Evolutionary conservation across 2,888 invertebrate genomes (phyloP).

Genomic region (Caenorhabditis sp.): DNA sequence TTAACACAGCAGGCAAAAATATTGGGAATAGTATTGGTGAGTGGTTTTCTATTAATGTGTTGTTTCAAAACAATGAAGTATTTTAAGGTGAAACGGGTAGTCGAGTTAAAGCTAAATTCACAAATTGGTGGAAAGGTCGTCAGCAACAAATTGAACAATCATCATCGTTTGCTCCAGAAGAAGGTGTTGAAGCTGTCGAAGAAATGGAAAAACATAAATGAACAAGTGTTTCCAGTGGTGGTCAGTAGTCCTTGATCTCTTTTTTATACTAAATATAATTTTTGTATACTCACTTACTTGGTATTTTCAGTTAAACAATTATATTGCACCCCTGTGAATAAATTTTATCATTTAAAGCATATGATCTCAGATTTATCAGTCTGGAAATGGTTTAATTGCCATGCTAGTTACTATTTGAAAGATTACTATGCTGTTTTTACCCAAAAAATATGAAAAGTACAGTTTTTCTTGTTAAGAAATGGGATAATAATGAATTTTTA

Average conservation of each 20-base stretch:
- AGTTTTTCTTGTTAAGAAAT: no score
- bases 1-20: constrained; percentile 62
- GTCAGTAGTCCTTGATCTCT: neutral
- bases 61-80: no score
- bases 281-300: neutral
- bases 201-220: constrained; percentile 2
- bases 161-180: neutral
- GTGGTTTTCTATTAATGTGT: neutral
- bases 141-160: neutral
- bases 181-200: constrained; percentile 29
- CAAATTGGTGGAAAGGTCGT: constrained; percentile 58
- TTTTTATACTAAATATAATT: neutral
- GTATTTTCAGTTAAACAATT: constrained; percentile 5
- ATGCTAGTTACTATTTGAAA: no score
- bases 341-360: neutral
- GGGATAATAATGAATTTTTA: no score
- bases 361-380: no score
- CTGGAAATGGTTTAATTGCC: no score
- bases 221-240: no score
- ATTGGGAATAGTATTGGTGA: constrained; percentile 42
- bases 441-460: no score
- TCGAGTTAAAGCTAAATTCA: constrained; percentile 55
- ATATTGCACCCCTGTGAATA: constrained; percentile 3
- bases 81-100: constrained; percentile 53
- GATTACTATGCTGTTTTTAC: no score